A percentile compares a stretch with the other conserved stretches of the same genome.
These are phyloP conservation scores for Pangasius sanitwongsei DNA, from an alignment of 2,797 vertebrate genomes.

Conservation along the genomic window DNA sequence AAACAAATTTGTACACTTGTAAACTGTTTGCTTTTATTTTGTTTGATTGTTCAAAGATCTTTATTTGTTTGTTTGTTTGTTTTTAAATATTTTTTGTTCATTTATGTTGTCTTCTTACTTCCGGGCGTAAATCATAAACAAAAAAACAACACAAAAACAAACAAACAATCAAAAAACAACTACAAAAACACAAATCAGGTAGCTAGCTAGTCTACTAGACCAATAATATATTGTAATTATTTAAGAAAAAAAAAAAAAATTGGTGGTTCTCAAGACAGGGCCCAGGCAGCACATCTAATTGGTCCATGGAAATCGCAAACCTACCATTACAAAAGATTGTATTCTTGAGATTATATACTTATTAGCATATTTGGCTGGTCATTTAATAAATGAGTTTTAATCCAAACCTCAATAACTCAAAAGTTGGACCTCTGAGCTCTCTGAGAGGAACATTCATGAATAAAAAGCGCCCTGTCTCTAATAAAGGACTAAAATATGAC, in stretches of 20 bases:
- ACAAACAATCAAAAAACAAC: no score
- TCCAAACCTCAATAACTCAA: not conserved
- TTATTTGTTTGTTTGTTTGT: not conserved
- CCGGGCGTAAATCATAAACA: no score
- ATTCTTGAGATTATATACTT: not conserved
- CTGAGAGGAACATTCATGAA: not conserved
- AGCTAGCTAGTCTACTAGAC: no score
- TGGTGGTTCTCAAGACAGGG: no score
- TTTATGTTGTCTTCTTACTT: no score
- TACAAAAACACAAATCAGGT: no score
- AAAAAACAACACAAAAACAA: no score
- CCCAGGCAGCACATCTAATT: no score
- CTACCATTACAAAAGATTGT: not conserved
- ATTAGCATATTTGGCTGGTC: not conserved
- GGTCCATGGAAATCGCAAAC: not conserved
- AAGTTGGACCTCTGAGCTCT: not conserved
- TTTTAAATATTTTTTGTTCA: not conserved
- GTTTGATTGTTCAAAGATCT: not conserved
- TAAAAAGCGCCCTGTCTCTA: not conserved
- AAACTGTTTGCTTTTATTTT: not conserved
- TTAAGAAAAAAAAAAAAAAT: no score
- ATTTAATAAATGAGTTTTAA: not conserved
- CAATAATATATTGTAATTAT: no score
- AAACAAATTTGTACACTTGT: not conserved
- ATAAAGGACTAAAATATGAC: not conserved